Base-by-base conservation (phyloP, 1,140 invertebrate species). In the Dendrolimus punctatus region DNA sequence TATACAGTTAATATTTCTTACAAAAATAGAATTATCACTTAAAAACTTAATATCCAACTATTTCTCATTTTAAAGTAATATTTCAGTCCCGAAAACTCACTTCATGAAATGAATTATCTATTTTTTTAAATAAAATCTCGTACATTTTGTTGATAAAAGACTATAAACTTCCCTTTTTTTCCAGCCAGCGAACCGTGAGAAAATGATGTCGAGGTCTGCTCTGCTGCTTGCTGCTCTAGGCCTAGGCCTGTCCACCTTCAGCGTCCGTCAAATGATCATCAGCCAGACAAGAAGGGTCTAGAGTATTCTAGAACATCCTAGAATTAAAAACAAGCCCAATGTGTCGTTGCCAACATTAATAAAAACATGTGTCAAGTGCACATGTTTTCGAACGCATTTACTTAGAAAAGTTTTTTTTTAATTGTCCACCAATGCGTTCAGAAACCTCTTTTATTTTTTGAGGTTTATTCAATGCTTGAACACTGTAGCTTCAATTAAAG, bases 261-360 rank as follows among this genome's bases (percentile, higher is more conserved):
- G 90, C 73, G 84, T 91, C 37, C 90, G 90, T 66, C 90, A 91
- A 64, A 85, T 91, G 88, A 76, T 90, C 64, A 75, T 88, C 51
- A 80, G 72, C 58, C 86, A 88, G 59, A 68, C 77, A 49, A 77
- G 66, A 58, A 64, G 63, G 63, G 55, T 70, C 64, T 73, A 72
- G 58, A 66, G 38, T 37, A 8, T 47, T 40, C 44, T 48, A 41
- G 45, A 52, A 10, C 8, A 2, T 39, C 8, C 50, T 49, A 53
- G 49, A 45, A 46, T 40, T 39, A 39, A 40, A 9, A 9, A 50
- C 39, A 50, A 39, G 42, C 39, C 40, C 9, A 50, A 40, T 39
- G 23, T 23, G 23, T 23, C 23, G 39, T 39, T 50, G 49, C 40
- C 49, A 9, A 50, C 49, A 50, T 9, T 40, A 41, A 39, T 40